Evolutionary conservation across 37 sponge, comb jelly and placozoan species (phyloP).

Genomic region (Spongia lamella): DNA sequence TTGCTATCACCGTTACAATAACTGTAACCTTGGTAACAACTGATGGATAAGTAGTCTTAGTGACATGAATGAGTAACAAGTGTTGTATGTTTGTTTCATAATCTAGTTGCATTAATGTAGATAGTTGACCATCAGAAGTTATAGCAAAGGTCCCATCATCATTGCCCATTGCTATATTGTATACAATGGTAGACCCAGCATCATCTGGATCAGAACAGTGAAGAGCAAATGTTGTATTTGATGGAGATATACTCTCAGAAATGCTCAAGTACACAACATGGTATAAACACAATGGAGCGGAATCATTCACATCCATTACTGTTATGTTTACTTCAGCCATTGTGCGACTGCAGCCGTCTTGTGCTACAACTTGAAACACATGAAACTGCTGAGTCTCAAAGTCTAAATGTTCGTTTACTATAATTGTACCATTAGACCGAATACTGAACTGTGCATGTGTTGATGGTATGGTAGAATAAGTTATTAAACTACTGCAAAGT

Average conservation of each 20-base stretch:
- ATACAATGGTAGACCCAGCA: not conserved
- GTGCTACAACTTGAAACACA: not conserved
- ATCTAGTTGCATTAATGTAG: not conserved
- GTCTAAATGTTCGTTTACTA: not conserved
- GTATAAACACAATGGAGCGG: not conserved
- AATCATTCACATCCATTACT: not conserved
- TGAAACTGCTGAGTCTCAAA: not conserved
- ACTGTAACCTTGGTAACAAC: no score
- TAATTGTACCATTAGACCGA: slow-evolving; percentile 5
- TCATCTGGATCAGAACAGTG: not conserved
- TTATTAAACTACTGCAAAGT: not conserved
- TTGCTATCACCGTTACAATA: no score
- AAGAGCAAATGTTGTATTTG: not conserved
- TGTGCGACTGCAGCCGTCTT: not conserved
- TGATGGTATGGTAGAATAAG: not conserved
- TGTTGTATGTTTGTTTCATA: slow-evolving; percentile 1
- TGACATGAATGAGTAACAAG: not conserved
- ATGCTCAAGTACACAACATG: not conserved
- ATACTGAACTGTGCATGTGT: slow-evolving; percentile 4
- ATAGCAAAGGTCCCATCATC: not conserved
- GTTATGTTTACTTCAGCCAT: not conserved
- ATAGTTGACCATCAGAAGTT: not conserved
- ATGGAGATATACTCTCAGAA: not conserved
- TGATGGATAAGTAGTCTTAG: no score
- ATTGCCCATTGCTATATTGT: not conserved